Base-by-base conservation (phyloP, 2,797 vertebrate genomes). In the Arnoldichthys spilopterus region DNA sequence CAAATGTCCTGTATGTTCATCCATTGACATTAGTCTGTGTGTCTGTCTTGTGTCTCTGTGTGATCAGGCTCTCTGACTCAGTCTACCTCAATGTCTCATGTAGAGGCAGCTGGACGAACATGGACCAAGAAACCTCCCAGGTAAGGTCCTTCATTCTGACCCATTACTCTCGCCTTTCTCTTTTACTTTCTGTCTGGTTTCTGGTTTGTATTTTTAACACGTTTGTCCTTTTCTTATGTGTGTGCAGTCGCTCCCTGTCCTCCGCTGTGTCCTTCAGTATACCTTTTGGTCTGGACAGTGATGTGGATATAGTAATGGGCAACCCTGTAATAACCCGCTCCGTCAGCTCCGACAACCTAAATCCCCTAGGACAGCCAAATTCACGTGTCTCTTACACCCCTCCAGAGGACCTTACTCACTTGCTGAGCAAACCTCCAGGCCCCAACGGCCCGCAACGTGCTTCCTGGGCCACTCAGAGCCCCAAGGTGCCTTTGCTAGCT, bases 281-380 rank as follows among this genome's bases (percentile, higher is more conserved):
- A 84, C 96, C 96, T 72, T 98, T 98, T 88, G 96, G 96, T 79
- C 90, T 98, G 89, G 96, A 98, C 91, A 98, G 96, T 79, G 96
- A 98, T 26, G 96, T 98, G 78, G 96, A 97, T 74, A 92, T 97
- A 26, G 96, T 97, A 75, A 97, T 97, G 97, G 97, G 96, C 24
- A 95, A 97, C 88, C 96, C 96, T n/a, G 77, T 80, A 40, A 93
- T 97, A 15, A 94, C 95, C 13, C 95, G 96, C 71, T 97, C 97
- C 0, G 88, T 95, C 85, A 98, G 96, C 86, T 97, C 95, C 0
- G 97, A 97, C 89, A 95, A 95, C 84, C 90, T 97, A 70, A 93
- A 93, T 30, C 93, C 94, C 47, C 43, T 80, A 8, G 83, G 28
- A 76, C 91, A 87, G 78, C 88, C 87, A 72, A 85, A 72, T 37